phyloP scores from a whole-genome alignment of 2,797 vertebrate species.

The Sebastiscus albofasciatus region DNA sequence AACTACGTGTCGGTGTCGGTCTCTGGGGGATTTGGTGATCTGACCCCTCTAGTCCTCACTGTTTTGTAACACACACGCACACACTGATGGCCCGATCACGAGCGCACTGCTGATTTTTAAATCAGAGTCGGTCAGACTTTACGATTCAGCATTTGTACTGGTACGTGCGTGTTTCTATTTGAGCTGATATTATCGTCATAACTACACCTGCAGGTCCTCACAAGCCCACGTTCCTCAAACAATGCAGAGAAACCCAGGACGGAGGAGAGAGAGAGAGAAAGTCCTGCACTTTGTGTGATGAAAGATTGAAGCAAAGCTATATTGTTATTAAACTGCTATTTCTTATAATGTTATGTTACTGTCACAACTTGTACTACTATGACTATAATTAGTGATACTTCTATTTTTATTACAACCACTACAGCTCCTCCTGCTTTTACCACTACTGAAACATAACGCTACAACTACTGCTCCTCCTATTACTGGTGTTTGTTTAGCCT shows the following conservation, averaged over 20 bases:
- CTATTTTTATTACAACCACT: background rate
- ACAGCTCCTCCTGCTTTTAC: background rate
- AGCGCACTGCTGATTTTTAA: constrained; percentile 29
- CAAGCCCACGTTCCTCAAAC: background rate
- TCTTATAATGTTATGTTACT: background rate
- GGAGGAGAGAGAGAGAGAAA: background rate
- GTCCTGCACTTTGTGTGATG: background rate
- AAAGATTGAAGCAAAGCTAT: background rate
- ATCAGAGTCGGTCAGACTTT: constrained; percentile 52
- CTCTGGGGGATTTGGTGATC: constrained; percentile 38
- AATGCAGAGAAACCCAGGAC: background rate
- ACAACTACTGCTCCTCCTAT: background rate
- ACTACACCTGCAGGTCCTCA: constrained; percentile 29
- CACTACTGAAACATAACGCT: background rate
- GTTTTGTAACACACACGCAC: background rate
- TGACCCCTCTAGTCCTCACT: constrained; percentile 9
- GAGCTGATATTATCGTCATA: background rate
- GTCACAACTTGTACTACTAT: background rate
- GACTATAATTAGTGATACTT: background rate
- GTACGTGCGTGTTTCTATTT: background rate
- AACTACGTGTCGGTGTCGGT: background rate
- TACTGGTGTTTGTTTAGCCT: background rate
- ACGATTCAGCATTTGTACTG: constrained; percentile 28
- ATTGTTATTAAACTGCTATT: background rate
- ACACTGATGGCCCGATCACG: constrained; percentile 20